These are phyloP conservation scores for Caligus rogercresseyi DNA, from an alignment of 1,140 invertebrate genomes.

Conservation along the genomic window DNA sequence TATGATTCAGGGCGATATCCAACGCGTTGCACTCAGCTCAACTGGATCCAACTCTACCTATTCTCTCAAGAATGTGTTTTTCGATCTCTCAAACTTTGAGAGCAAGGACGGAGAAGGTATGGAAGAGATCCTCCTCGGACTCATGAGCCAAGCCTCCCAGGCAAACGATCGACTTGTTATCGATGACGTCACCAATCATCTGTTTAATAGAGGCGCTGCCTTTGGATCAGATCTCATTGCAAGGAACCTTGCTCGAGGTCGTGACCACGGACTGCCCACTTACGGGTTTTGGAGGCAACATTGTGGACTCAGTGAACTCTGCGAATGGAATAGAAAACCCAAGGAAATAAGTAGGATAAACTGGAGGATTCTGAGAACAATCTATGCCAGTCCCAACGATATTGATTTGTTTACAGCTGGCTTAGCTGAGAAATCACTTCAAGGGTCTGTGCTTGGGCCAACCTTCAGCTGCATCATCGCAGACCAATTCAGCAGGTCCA, in stretches of 20 bases:
- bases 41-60: no score
- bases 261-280: constrained; percentile 34
- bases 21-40: constrained; percentile 25
- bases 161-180: not conserved
- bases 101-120: not conserved
- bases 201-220: no score
- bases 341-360: constrained; percentile 10
- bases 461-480: constrained; percentile 39
- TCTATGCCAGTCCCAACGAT: constrained; percentile 27
- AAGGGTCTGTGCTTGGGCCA: constrained; percentile 34
- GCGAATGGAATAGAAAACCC: not conserved
- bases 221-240: constrained; percentile 12
- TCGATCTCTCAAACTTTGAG: not conserved
- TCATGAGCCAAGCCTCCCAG: not conserved
- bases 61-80: not conserved
- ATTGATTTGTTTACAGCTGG: constrained; percentile 34
- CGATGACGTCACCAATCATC: no score
- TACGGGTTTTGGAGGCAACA: constrained; percentile 34
- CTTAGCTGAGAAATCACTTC: constrained; percentile 30
- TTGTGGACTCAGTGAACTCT: constrained; percentile 24
- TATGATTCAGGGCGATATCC: constrained; percentile 32
- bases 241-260: constrained; percentile 33
- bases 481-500: constrained; percentile 35
- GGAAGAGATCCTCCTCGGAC: not conserved
- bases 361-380: not conserved